Conservation (phyloP, 2,113 vertebrate genomes). For the Ceyx cyanopectus region DNA sequence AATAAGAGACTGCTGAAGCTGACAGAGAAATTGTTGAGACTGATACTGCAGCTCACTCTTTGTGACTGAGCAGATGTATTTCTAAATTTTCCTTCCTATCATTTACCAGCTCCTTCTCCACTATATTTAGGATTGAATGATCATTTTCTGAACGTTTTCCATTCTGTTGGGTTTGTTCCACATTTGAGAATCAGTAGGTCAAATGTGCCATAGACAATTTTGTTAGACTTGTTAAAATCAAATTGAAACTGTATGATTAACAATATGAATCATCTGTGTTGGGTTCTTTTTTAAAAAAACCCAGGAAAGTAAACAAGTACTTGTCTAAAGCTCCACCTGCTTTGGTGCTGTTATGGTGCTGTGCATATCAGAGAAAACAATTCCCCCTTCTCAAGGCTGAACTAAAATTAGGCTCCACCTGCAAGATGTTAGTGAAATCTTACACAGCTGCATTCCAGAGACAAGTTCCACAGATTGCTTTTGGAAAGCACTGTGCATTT, state of each 20-base stretch:
- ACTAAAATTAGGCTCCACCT: conserved; percentile 88
- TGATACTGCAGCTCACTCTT: conserved; percentile 49
- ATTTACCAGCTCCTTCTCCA: conserved; percentile 69
- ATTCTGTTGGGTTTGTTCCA: conserved; percentile 72
- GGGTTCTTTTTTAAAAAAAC: conserved; percentile 4
- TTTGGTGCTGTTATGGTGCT: conserved; percentile 70
- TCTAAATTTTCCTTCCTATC: conserved; percentile 72
- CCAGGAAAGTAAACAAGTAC: conserved; percentile 74
- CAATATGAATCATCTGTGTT: conserved; percentile 70
- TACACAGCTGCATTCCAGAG: conserved; percentile 82
- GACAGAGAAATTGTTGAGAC: conserved; percentile 40
- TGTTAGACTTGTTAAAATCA: conserved; percentile 75
- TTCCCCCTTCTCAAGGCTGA: conserved; percentile 78
- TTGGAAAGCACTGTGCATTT: conserved; percentile 74
- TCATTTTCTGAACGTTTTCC: conserved; percentile 79
- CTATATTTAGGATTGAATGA: conserved; percentile 77
- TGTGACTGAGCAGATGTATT: conserved; percentile 79
- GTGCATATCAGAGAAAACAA: conserved; percentile 73
- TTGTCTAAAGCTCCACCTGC: conserved; percentile 74
- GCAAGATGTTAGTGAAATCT: conserved; percentile 84
- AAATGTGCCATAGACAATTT: conserved; percentile 70
- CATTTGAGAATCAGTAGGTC: conserved; percentile 71
- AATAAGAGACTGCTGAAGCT: conserved; percentile 58
- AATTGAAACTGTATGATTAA: conserved; percentile 73
- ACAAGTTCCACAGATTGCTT: conserved; percentile 84